These are phyloP conservation scores for Antennarius maculatus DNA, from an alignment of 2,797 vertebrate genomes.

Conservation along the genomic window DNA sequence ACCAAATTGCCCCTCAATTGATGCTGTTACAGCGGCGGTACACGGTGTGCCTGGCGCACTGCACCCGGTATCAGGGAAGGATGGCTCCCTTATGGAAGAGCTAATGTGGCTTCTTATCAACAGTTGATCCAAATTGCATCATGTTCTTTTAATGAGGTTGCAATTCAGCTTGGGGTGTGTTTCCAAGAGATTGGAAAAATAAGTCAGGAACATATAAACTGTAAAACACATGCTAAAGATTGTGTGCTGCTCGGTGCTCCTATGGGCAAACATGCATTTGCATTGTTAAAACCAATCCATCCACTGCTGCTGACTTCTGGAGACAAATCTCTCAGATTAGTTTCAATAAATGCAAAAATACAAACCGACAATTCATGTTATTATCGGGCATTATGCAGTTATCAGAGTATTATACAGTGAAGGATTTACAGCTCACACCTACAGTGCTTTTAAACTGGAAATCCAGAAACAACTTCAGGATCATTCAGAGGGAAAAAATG, in stretches of 20 bases:
- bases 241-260: not conserved
- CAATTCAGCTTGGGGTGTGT: conserved; percentile 52
- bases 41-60: conserved; percentile 46
- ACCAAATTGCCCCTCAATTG: conserved; percentile 67
- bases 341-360: no score
- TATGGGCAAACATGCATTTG: not conserved
- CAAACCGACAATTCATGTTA: no score
- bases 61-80: conserved; percentile 39
- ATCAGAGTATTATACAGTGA: no score
- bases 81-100: conserved; percentile 56
- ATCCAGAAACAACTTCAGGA: no score
- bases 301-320: no score
- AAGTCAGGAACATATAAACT: conserved; percentile 13
- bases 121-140: conserved; percentile 74
- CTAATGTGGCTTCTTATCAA: conserved; percentile 74
- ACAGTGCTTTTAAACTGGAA: no score
- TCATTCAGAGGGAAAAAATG: no score
- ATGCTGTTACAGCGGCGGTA: conserved; percentile 58
- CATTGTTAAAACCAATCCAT: not conserved
- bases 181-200: conserved; percentile 42
- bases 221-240: not conserved
- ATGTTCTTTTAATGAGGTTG: conserved; percentile 77
- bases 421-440: no score
- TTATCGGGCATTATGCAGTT: no score
- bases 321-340: no score